Base-by-base conservation (phyloP, 2,888 invertebrate genomes). In the Limenitis camilla region DNA sequence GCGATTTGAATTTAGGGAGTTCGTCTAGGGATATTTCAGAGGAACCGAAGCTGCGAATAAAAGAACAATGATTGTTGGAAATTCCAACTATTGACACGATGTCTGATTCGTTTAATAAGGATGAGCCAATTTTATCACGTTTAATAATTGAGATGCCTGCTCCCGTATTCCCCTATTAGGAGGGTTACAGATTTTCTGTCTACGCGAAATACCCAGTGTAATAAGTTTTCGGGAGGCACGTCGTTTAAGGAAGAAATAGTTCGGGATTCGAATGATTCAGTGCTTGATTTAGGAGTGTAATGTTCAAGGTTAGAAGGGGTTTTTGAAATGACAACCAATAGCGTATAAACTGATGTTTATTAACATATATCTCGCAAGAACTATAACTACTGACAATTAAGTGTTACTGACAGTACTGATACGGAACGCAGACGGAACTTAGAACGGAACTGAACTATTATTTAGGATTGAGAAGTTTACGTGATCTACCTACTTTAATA, bases 41-140 rank as follows among this genome's bases (percentile, higher is more conserved):
- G 11, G 61, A 62, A 11, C 66, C 64, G 11, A 49, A 57, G 40
- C 53, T 66, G 39, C 47, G 46, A 8, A 59, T 54, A 4, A 61
- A 29, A 9, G 62, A 60, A 8, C n/a, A n/a, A n/a, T 55, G 41
- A 9, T 36, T 53, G 28, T 52, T 59, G 7, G 67, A 65, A n/a
- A 67, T 52, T 10, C 66, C 67, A 43, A 65, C 45, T 5, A 69
- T 67, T 4, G 63, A 65, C 10, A 64, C 65, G 36, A 46, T 59
- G 8, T 64, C 47, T 2, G 48, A 48, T 11, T 41, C 7, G 47
- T 67, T 51, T 19, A 65, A 35, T 31, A 36, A 36, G 31, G 47
- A 48, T 7, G 31, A 44, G 36, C 61, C 61, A 29, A 65, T 61
- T 54, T 62, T 62, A 27, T 63, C 50, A 10, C 43, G 51, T 6